Conservation (phyloP, 2,113 vertebrate genomes). For the Cricetomys ansorgei region DNA sequence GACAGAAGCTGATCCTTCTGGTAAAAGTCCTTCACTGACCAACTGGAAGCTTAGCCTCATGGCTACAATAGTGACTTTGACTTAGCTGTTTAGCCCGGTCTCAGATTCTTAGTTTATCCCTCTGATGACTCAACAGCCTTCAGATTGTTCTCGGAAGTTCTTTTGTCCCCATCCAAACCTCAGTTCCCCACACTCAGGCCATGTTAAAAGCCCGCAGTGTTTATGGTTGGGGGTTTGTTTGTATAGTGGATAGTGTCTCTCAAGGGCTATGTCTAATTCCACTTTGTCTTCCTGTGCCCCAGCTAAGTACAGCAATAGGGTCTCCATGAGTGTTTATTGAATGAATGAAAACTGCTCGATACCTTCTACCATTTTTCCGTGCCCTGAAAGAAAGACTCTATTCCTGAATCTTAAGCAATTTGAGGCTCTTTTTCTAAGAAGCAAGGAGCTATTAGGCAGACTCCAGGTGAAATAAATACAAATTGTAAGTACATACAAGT, state of each 20-base stretch:
- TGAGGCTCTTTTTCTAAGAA: slow-evolving; percentile 24
- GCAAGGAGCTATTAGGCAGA: neutral
- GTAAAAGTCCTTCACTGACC: neutral
- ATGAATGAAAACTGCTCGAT: neutral
- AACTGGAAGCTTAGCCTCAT: neutral
- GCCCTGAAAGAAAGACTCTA: neutral
- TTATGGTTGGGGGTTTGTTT: neutral
- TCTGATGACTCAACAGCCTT: neutral
- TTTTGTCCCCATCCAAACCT: neutral
- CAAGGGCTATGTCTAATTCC: neutral
- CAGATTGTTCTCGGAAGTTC: slow-evolving; percentile 30
- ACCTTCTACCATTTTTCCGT: neutral
- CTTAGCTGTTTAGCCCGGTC: neutral
- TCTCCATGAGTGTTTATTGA: neutral
- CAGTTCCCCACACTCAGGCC: neutral
- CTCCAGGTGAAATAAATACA: neutral
- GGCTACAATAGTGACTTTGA: neutral
- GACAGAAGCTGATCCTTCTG: neutral
- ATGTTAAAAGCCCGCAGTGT: neutral
- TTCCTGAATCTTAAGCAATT: slow-evolving; percentile 1
- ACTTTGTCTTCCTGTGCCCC: neutral
- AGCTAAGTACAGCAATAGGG: neutral
- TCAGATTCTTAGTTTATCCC: slow-evolving; percentile 29
- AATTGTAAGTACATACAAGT: neutral
- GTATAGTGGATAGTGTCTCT: neutral